Base-by-base conservation (phyloP, 2,888 invertebrate species). In the Pammene aurita region DNA sequence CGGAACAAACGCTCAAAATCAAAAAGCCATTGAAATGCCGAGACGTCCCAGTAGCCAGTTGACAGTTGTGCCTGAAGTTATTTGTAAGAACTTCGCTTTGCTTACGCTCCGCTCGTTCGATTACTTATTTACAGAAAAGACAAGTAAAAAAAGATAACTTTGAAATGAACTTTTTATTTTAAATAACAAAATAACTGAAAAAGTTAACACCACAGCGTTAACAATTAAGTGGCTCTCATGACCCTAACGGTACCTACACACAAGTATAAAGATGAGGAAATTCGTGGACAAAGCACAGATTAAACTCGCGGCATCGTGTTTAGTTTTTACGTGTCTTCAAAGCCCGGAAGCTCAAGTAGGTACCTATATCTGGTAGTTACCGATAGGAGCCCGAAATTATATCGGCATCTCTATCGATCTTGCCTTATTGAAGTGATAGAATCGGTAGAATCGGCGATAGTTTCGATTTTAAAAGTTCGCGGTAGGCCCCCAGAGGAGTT, bases 141-240 rank as follows among this genome's bases (percentile, higher is more conserved):
- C 1, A 26, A 26, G 26, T 2, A 26, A 26, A 26, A 2, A 26
- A 2, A 26, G 26, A 26, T 26, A 26, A 26, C 26, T 26, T 26
- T 26, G 2, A 26, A n/a, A 26, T 26, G 26, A 26, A 26, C 26
- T 26, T 26, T 26, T 26, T 26, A 26, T 26, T 26, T 26, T 4
- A 26, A 26, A 26, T n/a, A n/a, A n/a, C 5, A 41, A 41, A 9
- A 41, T 42, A 42, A 42, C n/a, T n/a, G 46, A n/a, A 46, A n/a
- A 14, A 4, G 34, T 34, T 50, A 26, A 52, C 52, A 52, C 26
- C 11, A 14, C 5, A 10, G 16, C 10, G 14, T 5, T 60, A 48
- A 26, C 46, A 44, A 60, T 60, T 34, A 60, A 46, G 6, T 6
- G 14, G 58, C 44, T 48, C 60, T 61, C 48, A 48, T 48, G 60